A percentile compares a stretch with the other conserved stretches of the same genome.
Evolutionary conservation across 2,888 invertebrate genomes (phyloP).

Genomic region (Neoascia interrupta): DNA sequence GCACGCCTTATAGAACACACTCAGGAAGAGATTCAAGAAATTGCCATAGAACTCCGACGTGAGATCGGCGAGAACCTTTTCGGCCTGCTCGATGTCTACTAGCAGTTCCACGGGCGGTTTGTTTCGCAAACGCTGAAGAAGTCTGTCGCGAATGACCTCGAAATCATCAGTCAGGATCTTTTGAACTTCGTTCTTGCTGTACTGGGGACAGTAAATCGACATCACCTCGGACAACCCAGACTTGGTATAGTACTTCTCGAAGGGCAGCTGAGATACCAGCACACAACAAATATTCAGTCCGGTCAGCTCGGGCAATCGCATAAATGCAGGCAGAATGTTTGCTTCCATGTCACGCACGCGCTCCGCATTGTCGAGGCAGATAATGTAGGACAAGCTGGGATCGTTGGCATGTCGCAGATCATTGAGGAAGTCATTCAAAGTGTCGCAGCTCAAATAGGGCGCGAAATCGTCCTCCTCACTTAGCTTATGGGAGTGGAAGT

Average conservation of each 20-base stretch:
- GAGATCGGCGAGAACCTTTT: slow-evolving; percentile 73
- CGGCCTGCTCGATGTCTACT: slow-evolving; percentile 70
- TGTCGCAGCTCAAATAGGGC: slow-evolving; percentile 83
- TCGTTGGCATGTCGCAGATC: slow-evolving; percentile 77
- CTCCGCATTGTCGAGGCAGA: slow-evolving; percentile 91
- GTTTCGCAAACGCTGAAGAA: slow-evolving; percentile 55
- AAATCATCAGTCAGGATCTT: slow-evolving; percentile 80
- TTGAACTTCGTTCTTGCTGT: slow-evolving; percentile 85
- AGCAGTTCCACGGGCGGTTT: slow-evolving; percentile 69
- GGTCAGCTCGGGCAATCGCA: slow-evolving; percentile 87
- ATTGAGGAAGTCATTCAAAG: slow-evolving; percentile 84
- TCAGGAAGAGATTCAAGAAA: slow-evolving; percentile 90
- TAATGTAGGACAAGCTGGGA: slow-evolving; percentile 81
- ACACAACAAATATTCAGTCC: slow-evolving; percentile 87
- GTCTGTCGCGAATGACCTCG: slow-evolving; percentile 48
- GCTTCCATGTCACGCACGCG: slow-evolving; percentile 87
- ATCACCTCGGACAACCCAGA: slow-evolving; percentile 86
- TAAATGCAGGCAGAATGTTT: slow-evolving; percentile 86
- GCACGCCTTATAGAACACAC: slow-evolving; percentile 91
- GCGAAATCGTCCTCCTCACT: slow-evolving; percentile 77
- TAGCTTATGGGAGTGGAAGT: slow-evolving; percentile 80
- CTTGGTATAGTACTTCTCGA: slow-evolving; percentile 89
- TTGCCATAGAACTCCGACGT: slow-evolving; percentile 84
- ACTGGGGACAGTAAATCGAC: slow-evolving; percentile 89
- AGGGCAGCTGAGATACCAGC: slow-evolving; percentile 88